Evolutionary conservation across 2,113 vertebrate species (phyloP), one percentile per base, ranked within the genome.

Genomic region (Grammomys dolichurus): DNA sequence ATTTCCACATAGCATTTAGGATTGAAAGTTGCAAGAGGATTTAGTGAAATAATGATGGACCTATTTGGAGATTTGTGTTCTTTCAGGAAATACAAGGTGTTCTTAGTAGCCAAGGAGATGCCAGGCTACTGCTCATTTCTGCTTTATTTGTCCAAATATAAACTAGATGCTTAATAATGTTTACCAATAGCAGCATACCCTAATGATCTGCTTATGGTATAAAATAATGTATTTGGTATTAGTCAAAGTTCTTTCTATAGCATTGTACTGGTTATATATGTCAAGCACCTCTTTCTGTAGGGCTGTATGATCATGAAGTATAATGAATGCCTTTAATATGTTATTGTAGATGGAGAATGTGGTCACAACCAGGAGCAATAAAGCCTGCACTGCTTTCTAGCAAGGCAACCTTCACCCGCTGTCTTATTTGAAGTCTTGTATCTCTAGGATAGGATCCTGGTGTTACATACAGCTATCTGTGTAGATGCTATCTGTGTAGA

Each of bases 41-140:
- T 97, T 90, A 94, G 69, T 88, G 87, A 89, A 93, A 91, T 80
- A 75, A 95, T 94, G 92, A 96, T 85, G 85, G 77, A 94, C 58
- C 20, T 43, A 94, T 86, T 81, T 94, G 56, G 43, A 92, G 84
- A 95, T 90, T 82, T 86, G 90, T 88, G 89, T 95, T 80, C 84
- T 96, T 96, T 90, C 31, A 93, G 94, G 91, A 97, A 96, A 94
- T 85, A 73, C 14, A 77, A 60, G 70, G 33, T 86, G 33, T 85
- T 93, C 60, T 92, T 87, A 69, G 81, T 78, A 17, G 94, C 70
- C 92, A 77, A 78, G 90, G 40, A 70, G 7, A 60, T 94, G 72
- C 22, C 78, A 81, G 28, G 56, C 58, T 76, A 31, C 20, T 65
- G 65, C 51, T 14, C 36, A 46, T 85, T 67, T 87, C 65, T 72